Conservation (phyloP, 2,113 vertebrate genomes). For the Phycodurus eques region DNA sequence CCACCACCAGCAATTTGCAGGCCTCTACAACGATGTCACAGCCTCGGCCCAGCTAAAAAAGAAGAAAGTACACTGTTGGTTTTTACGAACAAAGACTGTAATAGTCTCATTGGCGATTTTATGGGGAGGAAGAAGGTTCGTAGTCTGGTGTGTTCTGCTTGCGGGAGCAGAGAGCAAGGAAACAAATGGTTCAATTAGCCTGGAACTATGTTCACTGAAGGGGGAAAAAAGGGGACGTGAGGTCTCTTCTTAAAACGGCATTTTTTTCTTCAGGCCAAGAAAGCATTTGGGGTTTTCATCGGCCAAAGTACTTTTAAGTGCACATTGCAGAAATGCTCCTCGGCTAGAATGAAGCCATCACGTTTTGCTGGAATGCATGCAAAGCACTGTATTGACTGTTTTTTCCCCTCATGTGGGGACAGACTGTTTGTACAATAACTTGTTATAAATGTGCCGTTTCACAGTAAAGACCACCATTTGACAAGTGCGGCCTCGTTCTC, state of each 20-base stretch:
- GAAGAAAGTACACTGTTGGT: conserved; percentile 58
- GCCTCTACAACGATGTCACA: conserved; percentile 57
- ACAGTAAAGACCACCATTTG: not conserved
- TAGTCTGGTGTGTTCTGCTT: conserved; percentile 19
- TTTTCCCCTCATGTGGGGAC: not conserved
- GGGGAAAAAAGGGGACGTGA: not conserved
- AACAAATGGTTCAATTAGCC: conserved; percentile 30
- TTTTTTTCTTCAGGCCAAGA: conserved; percentile 2
- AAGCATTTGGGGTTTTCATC: not conserved
- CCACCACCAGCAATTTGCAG: conserved; percentile 48
- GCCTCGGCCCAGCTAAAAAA: conserved; percentile 36
- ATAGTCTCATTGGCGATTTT: conserved; percentile 52
- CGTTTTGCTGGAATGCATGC: not conserved
- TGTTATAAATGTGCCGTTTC: not conserved
- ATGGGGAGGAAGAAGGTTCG: conserved; percentile 40
- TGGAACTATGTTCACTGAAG: conserved; percentile 10
- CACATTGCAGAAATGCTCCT: not conserved
- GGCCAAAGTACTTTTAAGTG: not conserved
- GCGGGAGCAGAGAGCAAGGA: conserved; percentile 9
- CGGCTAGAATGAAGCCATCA: not conserved
- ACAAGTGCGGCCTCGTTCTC: not conserved
- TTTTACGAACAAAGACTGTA: conserved; percentile 55
- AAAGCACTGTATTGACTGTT: not conserved
- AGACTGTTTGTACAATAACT: not conserved
- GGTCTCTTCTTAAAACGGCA: not conserved